phyloP scores from a whole-genome alignment of 30 jellyfish, hydroid and myxozoan species.

The Aurelia sp. region DNA sequence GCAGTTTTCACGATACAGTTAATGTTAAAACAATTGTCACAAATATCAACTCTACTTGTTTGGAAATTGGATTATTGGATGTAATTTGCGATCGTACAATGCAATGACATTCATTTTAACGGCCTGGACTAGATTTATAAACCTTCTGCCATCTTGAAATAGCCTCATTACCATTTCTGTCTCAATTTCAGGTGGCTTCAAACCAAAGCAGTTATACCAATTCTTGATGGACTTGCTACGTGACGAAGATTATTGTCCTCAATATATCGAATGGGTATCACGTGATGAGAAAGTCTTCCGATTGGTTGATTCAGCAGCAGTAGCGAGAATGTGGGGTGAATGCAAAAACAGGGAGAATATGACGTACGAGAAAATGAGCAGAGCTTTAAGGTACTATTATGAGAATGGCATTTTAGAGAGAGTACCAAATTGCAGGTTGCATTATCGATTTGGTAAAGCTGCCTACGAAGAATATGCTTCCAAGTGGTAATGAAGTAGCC shows the following conservation, averaged over 20 bases:
- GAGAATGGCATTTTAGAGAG: constrained; percentile 85
- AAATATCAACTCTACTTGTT: too few species aligned
- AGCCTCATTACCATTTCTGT: background rate
- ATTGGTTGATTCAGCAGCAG: constrained; percentile 87
- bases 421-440: constrained; percentile 83
- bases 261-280: constrained; percentile 82
- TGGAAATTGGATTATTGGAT: too few species aligned
- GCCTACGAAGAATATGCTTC: constrained; percentile 79
- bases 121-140: background rate
- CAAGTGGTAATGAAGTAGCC: constrained; percentile 25
- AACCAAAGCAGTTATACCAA: constrained; percentile 74
- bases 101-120: too few species aligned
- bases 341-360: constrained; percentile 84
- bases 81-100: too few species aligned
- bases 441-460: constrained; percentile 74
- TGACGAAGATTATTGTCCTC: constrained; percentile 69
- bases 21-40: too few species aligned
- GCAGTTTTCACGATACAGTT: too few species aligned
- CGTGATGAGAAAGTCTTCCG: constrained; percentile 84
- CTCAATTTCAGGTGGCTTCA: constrained; percentile 32
- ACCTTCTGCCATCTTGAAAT: background rate
- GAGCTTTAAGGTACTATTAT: constrained; percentile 81
- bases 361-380: constrained; percentile 90
- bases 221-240: constrained; percentile 77
- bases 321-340: constrained; percentile 91